Base-by-base conservation (phyloP, 2,113 vertebrate species). In the Callorhinus ursinus region DNA sequence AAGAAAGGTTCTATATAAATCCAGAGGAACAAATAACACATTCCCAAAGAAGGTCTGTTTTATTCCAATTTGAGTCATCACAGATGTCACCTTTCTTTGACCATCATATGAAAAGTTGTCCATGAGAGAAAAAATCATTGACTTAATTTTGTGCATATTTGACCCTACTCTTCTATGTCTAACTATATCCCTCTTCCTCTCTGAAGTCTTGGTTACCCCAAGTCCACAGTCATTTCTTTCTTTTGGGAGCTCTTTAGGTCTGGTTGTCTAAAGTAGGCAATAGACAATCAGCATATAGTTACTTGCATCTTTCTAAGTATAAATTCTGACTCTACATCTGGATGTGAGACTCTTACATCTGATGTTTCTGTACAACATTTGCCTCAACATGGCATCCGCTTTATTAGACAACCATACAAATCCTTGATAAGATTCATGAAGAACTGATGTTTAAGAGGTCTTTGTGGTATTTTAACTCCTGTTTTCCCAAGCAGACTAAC, bases 21-120 rank as follows among this genome's bases (percentile, higher is more conserved):
- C 15, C 31, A 95, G 91, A 96, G 67, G 89, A 97, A 93, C 61
- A 94, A 97, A 91, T 69, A 95, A 95, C 36, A 91, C 55, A 93
- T 77, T 93, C 18, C 24, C 28, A 77, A 77, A 96, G 46, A 76
- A 90, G 28, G 16, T 59, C 83, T 95, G 42, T 22, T 95, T 90
- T 79, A 85, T 57, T 91, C n/a, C 42, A 53, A 2, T 77, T 11
- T 24, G 21, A 95, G 72, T 83, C 91, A 93, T 65, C 31, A 18
- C 12, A 14, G 26, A 88, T n/a, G 21, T 84, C 71, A 95, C 9
- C 19, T 88, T 55, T 57, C 36, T 97, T 69, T 95, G 6, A 28
- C 0, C 18, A 36, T 84, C 8, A 31, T 69, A 92, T 80, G 87
- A 74, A 89, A 92, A 57, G 39, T 59, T 83, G 55, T 71, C 57